A percentile compares a stretch with the other conserved stretches of the same genome.
Evolutionary conservation across 2,113 vertebrate species (phyloP).

Genomic region (Noctilio leporinus): DNA sequence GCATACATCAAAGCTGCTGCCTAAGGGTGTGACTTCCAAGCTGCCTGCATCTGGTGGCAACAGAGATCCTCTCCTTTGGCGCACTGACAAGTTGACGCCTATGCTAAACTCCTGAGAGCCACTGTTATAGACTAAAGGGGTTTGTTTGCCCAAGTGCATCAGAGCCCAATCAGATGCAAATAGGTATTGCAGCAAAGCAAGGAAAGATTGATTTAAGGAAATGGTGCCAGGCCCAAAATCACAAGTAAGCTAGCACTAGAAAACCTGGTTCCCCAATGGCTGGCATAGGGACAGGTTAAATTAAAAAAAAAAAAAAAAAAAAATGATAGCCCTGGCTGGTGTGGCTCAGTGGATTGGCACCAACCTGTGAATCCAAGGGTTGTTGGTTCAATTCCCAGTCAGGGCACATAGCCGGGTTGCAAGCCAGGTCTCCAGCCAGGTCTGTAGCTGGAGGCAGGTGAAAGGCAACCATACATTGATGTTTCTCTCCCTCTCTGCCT

Average conservation of each 20-base stretch:
- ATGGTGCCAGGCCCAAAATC: background rate
- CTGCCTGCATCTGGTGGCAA: background rate
- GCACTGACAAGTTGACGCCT: background rate
- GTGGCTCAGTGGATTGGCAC: too few species aligned
- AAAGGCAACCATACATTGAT: too few species aligned
- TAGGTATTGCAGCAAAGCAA: background rate
- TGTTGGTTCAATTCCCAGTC: too few species aligned
- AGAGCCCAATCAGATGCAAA: background rate
- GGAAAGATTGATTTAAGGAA: background rate
- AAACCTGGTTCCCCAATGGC: background rate
- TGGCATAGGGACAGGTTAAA: background rate
- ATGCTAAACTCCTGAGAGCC: background rate
- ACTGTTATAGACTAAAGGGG: background rate
- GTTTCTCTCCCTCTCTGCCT: too few species aligned
- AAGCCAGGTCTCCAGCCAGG: too few species aligned
- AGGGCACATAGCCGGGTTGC: too few species aligned
- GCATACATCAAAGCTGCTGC: background rate
- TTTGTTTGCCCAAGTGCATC: background rate
- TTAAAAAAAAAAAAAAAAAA: too few species aligned
- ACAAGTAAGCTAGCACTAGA: background rate
- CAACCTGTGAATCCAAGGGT: too few species aligned
- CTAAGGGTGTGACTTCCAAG: background rate
- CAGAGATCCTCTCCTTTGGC: background rate
- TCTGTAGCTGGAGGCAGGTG: too few species aligned
- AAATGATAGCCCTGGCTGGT: too few species aligned